Base-by-base conservation (phyloP, 2,888 invertebrate species). In the Pediacus dermestoides region DNA sequence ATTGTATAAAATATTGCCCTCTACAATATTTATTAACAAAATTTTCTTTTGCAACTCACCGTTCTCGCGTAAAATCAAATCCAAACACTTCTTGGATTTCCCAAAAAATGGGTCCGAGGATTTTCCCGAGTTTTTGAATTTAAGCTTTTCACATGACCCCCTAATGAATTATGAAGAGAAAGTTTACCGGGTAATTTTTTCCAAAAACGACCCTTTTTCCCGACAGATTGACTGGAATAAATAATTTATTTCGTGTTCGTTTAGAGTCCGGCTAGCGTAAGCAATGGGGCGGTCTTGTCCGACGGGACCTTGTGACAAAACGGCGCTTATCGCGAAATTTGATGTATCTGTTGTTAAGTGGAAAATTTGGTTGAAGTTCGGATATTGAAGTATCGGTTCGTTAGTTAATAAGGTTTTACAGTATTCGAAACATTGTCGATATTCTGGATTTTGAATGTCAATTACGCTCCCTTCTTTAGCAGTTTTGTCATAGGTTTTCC, bases 221-320 rank as follows among this genome's bases (percentile, higher is more conserved):
- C n/a, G n/a, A n/a, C n/a, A n/a, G n/a, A n/a, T n/a, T n/a, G n/a
- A n/a, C n/a, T n/a, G n/a, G n/a, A n/a, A n/a, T n/a, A 57, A 55
- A 27, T 58, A 55, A 30, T 52, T 55, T 15, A 32, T 40, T 44
- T 61, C 57, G 1, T 52, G 27, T 23, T 47, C 42, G 33, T 56
- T 58, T 16, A 61, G 34, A 4, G 55, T 54, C 18, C 59, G 32
- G 10, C 52, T 53, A 3, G 60, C 56, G 28, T 54, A 63, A 6
- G 58, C 53, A 4, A 64, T 45, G 3, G 63, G 61, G 12, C 47
- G 39, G 16, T 65, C 63, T 25, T 57, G 48, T 2, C 53, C 55
- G 18, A 56, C 51, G 0, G 54, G 10, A n/a, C 38, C 44, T 43
- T 67, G 64, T 1, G 58, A 53, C 2, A 61, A 35, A 2, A 64